Evolutionary conservation across 64 coral and sea anemone species (phyloP).

Genomic region (Montipora foliosa): DNA sequence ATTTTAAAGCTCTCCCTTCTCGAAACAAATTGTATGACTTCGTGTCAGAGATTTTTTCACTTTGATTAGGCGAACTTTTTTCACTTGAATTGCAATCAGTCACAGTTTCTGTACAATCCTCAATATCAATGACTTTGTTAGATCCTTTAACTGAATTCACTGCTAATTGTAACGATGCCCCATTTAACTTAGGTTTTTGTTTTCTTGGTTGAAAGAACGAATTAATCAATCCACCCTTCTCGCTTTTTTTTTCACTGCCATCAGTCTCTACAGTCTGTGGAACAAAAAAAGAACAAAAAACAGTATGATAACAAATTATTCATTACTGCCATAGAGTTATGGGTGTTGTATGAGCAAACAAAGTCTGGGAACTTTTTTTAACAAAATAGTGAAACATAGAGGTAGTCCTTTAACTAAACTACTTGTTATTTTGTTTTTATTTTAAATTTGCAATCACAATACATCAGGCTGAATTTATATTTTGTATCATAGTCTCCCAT

Average conservation of each 20-base stretch:
- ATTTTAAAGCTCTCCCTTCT: background rate
- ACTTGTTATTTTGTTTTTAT: too few species aligned
- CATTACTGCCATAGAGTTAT: background rate
- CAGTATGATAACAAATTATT: background rate
- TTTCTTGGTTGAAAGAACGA: constrained; percentile 19
- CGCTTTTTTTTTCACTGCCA: background rate
- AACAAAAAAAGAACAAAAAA: background rate
- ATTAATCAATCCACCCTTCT: constrained; percentile 1
- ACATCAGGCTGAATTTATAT: too few species aligned
- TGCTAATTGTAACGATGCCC: background rate
- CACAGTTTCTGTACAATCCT: background rate
- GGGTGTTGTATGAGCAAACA: too few species aligned
- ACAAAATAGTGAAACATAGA: too few species aligned
- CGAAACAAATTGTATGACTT: background rate
- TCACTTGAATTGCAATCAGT: background rate
- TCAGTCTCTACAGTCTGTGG: background rate
- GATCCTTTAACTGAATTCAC: background rate
- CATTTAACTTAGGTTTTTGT: background rate
- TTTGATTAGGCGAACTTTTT: background rate
- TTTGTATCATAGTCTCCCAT: too few species aligned
- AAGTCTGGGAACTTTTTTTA: too few species aligned
- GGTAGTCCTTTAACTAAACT: too few species aligned
- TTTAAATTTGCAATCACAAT: too few species aligned
- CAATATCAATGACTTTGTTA: background rate
- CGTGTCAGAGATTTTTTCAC: background rate